Conservation (phyloP, 2,888 invertebrate species). For the Machimus rusticus region DNA sequence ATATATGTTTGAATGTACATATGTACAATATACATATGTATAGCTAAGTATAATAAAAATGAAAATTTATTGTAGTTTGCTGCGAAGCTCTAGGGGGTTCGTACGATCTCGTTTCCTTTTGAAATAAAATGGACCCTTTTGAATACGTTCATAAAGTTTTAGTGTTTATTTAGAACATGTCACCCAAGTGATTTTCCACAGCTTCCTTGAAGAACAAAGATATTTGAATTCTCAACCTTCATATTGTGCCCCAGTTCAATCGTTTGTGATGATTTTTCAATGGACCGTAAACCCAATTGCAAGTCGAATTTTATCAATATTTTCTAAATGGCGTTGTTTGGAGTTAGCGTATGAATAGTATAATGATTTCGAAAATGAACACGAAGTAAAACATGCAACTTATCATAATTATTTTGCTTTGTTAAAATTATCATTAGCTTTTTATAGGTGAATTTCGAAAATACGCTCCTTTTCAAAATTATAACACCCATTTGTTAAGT, state of each 20-base stretch:
- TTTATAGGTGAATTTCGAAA: too few species aligned
- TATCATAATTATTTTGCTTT: not conserved
- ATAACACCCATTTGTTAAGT: too few species aligned
- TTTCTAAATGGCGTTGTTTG: not conserved
- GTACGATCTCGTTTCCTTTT: not conserved
- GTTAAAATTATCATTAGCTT: not conserved
- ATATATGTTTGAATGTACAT: not conserved
- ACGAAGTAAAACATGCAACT: not conserved
- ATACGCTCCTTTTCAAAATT: too few species aligned
- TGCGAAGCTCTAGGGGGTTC: not conserved
- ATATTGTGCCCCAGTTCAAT: not conserved
- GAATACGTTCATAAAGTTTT: not conserved
- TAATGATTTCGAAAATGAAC: not conserved
- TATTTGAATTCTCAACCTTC: not conserved
- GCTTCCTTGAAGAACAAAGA: not conserved
- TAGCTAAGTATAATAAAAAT: not conserved
- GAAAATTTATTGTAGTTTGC: not conserved
- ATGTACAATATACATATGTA: not conserved
- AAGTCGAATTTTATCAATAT: not conserved
- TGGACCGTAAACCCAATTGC: not conserved
- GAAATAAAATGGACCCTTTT: not conserved
- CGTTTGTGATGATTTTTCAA: not conserved
- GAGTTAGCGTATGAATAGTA: not conserved
- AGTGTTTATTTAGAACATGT: not conserved
- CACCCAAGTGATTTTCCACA: not conserved